Evolutionary conservation across 2,113 vertebrate species (phyloP).

Genomic region (Pseudorasbora parva): DNA sequence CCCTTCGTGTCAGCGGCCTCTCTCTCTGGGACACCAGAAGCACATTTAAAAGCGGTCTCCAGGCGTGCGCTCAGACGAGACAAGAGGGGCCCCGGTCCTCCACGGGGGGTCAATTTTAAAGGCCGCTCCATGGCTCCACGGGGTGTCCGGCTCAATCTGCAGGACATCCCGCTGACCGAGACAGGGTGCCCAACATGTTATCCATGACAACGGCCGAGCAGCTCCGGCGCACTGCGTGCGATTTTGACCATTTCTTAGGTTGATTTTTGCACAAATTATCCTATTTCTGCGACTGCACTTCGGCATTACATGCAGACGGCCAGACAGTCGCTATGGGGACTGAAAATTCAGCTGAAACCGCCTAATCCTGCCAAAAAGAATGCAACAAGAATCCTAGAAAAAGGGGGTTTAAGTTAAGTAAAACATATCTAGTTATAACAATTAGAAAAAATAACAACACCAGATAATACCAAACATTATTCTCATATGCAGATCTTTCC

Average conservation of each 20-base stretch:
- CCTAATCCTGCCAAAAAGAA: not conserved
- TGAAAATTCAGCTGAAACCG: not conserved
- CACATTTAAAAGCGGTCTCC: slow-evolving; percentile 66
- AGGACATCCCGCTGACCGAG: slow-evolving; percentile 75
- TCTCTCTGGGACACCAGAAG: slow-evolving; percentile 67
- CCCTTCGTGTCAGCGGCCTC: slow-evolving; percentile 72
- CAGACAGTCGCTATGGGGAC: slow-evolving; percentile 46
- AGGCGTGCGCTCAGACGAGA: slow-evolving; percentile 69
- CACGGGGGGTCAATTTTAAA: slow-evolving; percentile 77
- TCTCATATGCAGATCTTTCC: not conserved
- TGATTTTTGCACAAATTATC: slow-evolving; percentile 70
- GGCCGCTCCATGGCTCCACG: slow-evolving; percentile 73
- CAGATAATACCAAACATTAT: not conserved
- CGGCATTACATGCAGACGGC: slow-evolving; percentile 32
- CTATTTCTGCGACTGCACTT: slow-evolving; percentile 54
- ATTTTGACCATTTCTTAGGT: slow-evolving; percentile 74
- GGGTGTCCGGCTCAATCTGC: slow-evolving; percentile 72
- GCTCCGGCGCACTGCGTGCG: slow-evolving; percentile 74
- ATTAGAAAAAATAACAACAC: not conserved
- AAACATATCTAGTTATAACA: not conserved
- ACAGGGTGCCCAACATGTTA: slow-evolving; percentile 78
- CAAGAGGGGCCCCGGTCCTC: slow-evolving; percentile 66
- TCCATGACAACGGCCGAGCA: slow-evolving; percentile 79
- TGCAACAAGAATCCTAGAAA: not conserved
- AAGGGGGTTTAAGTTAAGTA: slow-evolving; percentile 15